Base-by-base conservation (phyloP, 1,140 invertebrate species). In the Gryon sp. region DNA sequence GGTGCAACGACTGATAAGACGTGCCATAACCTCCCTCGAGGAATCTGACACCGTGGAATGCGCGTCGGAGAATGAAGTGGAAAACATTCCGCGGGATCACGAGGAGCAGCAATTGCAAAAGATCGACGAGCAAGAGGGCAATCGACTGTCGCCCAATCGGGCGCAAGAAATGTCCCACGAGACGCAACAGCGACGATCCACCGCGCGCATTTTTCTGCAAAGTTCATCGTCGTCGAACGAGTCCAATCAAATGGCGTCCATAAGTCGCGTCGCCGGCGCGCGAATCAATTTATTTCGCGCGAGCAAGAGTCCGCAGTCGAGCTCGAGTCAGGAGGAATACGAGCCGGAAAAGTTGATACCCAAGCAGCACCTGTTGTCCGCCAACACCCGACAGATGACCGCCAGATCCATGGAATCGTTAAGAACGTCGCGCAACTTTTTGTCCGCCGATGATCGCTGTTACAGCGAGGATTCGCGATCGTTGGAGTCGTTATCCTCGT, bases 301-400 rank as follows among this genome's bases (percentile, higher is more conserved):
- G 6, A 92, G 89, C 48, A 90, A 91, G 36, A 93, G 92, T 62
- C 92, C 92, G 0, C 91, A 93, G 30, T 93, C 92, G 0, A 93
- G 92, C 74, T 93, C 92, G 8, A 93, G 92, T 36, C 92, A 93
- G 79, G 92, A 93, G 77, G 92, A 93, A 43, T 92, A 92, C 72
- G 92, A 92, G 30, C 88, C 89, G 0, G 90, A 90, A 26, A 80
- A 80, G 14, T 22, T 63, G 0, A 63, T 78, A 7, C 88, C 84
- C 0, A 81, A 83, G 12, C 90, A 90, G 4, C 91, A 92, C 34
- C 91, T 91, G 72, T 80, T 93, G 28, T 89, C 91, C 0, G 89
- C 68, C 0, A 78, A 89, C 1, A 74, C 77, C 1, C 83, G 90
- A 14, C 91, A 92, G 0, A 91, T 93, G 69, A 90, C 90, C 0